Evolutionary conservation across 2,888 invertebrate genomes (phyloP).

Genomic region (Seladonia tumulorum): DNA sequence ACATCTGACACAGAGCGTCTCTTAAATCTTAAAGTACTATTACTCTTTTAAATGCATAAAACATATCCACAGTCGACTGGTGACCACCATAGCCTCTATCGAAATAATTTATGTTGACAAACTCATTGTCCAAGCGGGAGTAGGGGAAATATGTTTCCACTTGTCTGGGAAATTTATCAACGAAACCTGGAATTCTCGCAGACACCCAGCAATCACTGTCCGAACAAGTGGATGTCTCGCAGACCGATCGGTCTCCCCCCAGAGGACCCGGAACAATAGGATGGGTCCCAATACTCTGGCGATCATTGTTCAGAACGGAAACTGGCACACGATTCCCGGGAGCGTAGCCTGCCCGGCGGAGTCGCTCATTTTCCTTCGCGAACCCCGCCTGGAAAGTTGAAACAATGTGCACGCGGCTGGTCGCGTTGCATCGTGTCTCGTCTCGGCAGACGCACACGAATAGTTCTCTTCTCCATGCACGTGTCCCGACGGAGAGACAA

Average conservation of each 20-base stretch:
- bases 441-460: constrained; percentile 23
- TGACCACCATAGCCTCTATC: no score
- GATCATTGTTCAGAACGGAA: constrained; percentile 48
- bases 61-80: no score
- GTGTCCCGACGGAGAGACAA: constrained; percentile 46
- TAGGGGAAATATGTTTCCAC: no score
- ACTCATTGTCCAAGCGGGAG: no score
- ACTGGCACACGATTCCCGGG: constrained; percentile 59
- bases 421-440: constrained; percentile 2
- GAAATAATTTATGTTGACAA: no score
- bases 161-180: background rate
- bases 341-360: constrained; percentile 42
- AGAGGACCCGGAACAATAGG: background rate
- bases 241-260: background rate
- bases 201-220: background rate
- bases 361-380: constrained; percentile 49
- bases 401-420: constrained; percentile 27
- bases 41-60: no score
- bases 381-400: constrained; percentile 50
- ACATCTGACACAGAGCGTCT: no score
- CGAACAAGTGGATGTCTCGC: background rate
- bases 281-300: background rate
- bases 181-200: background rate
- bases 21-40: no score
- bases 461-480: constrained; percentile 38